A percentile compares a stretch with the other conserved stretches of the same genome.
phyloP scores from a whole-genome alignment of 2,797 vertebrate species.

The Manis pentadactyla region DNA sequence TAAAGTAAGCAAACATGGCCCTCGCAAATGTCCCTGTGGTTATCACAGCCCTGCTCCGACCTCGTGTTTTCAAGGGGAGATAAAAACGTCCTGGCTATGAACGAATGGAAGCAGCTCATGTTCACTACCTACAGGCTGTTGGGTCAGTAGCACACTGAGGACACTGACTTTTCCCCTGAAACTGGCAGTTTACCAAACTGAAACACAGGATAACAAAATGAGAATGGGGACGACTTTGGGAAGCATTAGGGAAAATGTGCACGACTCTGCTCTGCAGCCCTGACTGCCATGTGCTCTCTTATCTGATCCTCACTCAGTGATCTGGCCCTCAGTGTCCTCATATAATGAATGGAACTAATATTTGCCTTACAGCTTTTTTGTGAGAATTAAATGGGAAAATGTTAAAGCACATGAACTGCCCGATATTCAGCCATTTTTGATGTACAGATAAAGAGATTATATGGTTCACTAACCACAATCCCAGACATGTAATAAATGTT shows the following conservation, averaged over 20 bases:
- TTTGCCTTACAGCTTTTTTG: background rate
- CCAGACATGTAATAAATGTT: background rate
- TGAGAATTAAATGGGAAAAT: background rate
- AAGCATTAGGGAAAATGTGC: fast-evolving
- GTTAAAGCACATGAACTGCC: background rate
- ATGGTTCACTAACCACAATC: background rate
- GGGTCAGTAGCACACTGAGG: background rate
- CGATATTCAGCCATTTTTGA: background rate
- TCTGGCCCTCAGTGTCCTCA: background rate
- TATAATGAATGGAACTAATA: background rate
- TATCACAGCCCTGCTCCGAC: background rate
- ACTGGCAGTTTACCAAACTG: background rate
- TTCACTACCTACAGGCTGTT: background rate
- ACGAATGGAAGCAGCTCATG: background rate
- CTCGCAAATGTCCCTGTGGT: background rate
- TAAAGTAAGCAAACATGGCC: background rate
- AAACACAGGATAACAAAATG: background rate
- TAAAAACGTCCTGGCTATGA: background rate
- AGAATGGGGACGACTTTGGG: fast-evolving
- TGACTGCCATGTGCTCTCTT: background rate
- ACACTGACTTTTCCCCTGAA: background rate
- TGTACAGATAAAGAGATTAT: background rate
- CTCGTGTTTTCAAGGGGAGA: background rate
- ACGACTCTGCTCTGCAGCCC: background rate
- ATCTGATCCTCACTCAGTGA: background rate